Evolutionary conservation across 2,797 vertebrate genomes (phyloP), one percentile per base, ranked within the genome.

Genomic region (Poecile montanus): DNA sequence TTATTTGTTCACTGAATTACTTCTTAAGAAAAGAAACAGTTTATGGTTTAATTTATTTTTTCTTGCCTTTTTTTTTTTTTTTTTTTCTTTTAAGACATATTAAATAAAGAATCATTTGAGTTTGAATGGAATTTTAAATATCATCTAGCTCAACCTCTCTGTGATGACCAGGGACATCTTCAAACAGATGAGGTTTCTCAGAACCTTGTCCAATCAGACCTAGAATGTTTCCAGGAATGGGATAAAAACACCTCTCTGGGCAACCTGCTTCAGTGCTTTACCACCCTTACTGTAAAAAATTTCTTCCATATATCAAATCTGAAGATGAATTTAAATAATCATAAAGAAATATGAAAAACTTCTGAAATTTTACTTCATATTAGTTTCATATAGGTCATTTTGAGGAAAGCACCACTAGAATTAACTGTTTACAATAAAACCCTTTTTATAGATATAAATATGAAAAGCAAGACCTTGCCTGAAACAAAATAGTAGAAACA

Each of bases 141-240:
- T 51, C 22, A 51, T 36, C 22, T 66, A 44, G 26, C 9, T 57
- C 13, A 67, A 44, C 7, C 10, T 6, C 16, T 27, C 34, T 48
- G 25, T 3, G 12, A 84, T 66, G 51, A 50, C 13, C 30, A 65
- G 20, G 25, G 25, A 48, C 10, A 25, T 42, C 30, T 57, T 50
- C 25, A 32, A 58, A 47, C 18, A 58, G 7, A 44, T 32, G 11
- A 53, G 16, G 7, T 63, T 82, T 22, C 48, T 50, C 21, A 74
- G 21, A 78, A 14, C 25, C 25, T 22, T 1, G 1, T 45, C 14
- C n/a, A 45, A 4, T 36, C 5, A 4, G 2, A 45, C 26, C 13
- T 32, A 42, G n/a, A 76, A 27, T 40, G 42, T 25, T 81, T 60
- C 32, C 21, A 71, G 25, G 4, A 16, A 30, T 13, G 8, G 6